These are phyloP conservation scores for Anolis apletophallus DNA, from an alignment of 2,797 vertebrate species.

Conservation along the genomic window DNA sequence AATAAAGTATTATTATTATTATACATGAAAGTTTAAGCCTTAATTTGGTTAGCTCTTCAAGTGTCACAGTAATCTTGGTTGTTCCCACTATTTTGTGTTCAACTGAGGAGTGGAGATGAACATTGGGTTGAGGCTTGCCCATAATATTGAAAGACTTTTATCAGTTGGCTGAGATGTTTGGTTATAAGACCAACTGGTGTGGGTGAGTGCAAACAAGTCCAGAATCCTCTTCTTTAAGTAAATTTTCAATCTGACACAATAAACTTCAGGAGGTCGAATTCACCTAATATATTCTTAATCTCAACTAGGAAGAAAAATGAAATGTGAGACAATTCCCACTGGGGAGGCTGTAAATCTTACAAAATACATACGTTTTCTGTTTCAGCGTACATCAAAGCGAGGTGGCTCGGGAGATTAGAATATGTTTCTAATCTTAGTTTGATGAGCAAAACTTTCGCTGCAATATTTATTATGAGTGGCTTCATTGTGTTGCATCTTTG, in stretches of 20 bases:
- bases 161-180: too few species aligned
- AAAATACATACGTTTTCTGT: conserved; percentile 73
- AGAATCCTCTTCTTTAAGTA: conserved; percentile 54
- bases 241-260: conserved; percentile 53
- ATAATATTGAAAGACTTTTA: too few species aligned
- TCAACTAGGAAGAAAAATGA: conserved; percentile 55
- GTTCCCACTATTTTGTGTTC: conserved; percentile 1
- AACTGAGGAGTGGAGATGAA: not conserved
- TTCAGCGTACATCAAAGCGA: conserved; percentile 77
- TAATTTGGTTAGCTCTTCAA: not conserved
- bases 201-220: conserved; percentile 23
- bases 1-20: too few species aligned
- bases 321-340: conserved; percentile 67
- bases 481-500: conserved; percentile 72
- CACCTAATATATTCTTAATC: conserved; percentile 64
- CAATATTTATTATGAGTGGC: conserved; percentile 75
- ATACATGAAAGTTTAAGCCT: not conserved
- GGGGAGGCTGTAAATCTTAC: conserved; percentile 73
- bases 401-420: conserved; percentile 76
- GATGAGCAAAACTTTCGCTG: conserved; percentile 80
- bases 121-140: too few species aligned
- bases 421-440: conserved; percentile 79
- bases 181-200: not conserved
- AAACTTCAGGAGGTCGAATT: conserved; percentile 60
- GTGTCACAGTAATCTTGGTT: not conserved